A percentile compares a stretch with the other conserved stretches of the same genome.
Evolutionary conservation across 2,113 vertebrate genomes (phyloP).

Genomic region (Prinia subflava): DNA sequence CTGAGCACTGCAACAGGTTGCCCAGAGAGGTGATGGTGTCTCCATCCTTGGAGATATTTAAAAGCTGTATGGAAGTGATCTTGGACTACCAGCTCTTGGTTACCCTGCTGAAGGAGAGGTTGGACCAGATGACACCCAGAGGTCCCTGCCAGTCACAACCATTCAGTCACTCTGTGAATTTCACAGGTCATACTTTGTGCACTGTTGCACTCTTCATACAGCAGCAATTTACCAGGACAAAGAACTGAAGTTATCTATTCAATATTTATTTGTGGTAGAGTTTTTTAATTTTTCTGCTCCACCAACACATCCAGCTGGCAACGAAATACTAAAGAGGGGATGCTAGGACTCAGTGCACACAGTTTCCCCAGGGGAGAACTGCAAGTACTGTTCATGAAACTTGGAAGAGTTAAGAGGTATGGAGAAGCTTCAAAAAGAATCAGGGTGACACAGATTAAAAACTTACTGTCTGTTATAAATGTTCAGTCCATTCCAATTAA

Average conservation of each 20-base stretch:
- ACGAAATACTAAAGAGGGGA: neutral
- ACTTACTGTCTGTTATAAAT: neutral
- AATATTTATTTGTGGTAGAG: neutral
- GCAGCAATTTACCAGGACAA: neutral
- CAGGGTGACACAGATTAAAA: neutral
- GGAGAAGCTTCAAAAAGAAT: neutral
- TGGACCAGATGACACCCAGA: neutral
- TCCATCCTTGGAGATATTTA: neutral
- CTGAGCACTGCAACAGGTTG: rapidly evolving
- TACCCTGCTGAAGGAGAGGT: too few species aligned
- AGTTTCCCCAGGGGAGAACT: neutral
- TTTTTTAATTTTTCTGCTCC: neutral
- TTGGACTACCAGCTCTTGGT: neutral
- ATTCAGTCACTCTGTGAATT: neutral
- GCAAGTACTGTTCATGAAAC: neutral
- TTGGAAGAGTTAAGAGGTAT: neutral
- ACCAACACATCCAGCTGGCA: neutral
- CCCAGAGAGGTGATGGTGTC: neutral
- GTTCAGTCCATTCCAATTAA: too few species aligned
- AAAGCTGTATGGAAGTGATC: neutral
- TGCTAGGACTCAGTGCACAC: neutral
- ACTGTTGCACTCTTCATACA: neutral
- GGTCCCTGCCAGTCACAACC: neutral
- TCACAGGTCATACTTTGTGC: neutral
- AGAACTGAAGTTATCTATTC: neutral